Conservation (phyloP, 2,797 vertebrate genomes). For the Tachyglossus aculeatus region DNA sequence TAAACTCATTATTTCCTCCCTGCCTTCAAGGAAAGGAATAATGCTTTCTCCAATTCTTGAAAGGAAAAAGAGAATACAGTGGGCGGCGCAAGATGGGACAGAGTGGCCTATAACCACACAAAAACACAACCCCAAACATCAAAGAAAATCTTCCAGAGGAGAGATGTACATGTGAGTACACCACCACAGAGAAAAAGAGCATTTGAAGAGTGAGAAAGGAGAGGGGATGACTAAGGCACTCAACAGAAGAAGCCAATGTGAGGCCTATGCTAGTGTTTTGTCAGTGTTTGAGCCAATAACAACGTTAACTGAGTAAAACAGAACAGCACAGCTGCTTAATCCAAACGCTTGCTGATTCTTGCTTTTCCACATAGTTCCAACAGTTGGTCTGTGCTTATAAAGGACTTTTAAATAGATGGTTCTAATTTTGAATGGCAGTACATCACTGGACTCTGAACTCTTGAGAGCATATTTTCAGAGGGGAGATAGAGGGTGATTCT, state of each 20-base stretch:
- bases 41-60: constrained; percentile 11
- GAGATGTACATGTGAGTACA: constrained; percentile 30
- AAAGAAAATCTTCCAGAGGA: constrained; percentile 17
- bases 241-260: background rate
- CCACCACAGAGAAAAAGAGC: too few species aligned
- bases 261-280: constrained; percentile 39
- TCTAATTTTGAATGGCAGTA: constrained; percentile 68
- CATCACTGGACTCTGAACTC: constrained; percentile 61
- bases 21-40: background rate
- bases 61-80: background rate
- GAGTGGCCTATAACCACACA: background rate
- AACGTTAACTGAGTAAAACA: constrained; percentile 52
- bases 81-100: background rate
- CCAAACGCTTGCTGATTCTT: constrained; percentile 68
- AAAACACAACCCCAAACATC: background rate
- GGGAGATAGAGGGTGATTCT: constrained; percentile 43
- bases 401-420: constrained; percentile 70
- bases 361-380: constrained; percentile 54
- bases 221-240: background rate
- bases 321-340: constrained; percentile 72
- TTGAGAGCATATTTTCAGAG: constrained; percentile 45
- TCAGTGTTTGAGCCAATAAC: constrained; percentile 50
- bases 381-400: constrained; percentile 70
- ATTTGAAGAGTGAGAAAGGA: background rate
- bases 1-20: background rate